These are phyloP conservation scores for Nymphalis c-album DNA, from an alignment of 2,888 invertebrate species.

Conservation along the genomic window DNA sequence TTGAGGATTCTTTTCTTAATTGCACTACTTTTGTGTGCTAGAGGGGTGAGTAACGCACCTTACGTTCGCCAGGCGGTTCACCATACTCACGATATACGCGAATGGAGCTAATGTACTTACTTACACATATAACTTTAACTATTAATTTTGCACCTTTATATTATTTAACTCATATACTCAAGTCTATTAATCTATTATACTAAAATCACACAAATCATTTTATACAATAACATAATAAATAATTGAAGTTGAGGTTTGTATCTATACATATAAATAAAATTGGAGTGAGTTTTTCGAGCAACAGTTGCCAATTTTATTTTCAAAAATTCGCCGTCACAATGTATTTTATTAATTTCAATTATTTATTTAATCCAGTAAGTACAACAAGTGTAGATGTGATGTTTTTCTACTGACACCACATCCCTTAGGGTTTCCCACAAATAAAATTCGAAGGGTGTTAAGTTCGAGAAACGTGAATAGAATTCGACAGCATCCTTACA, in stretches of 20 bases:
- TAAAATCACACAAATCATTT: too few species aligned
- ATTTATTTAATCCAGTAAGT: neutral
- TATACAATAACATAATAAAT: too few species aligned
- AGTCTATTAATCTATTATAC: too few species aligned
- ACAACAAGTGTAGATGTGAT: slow-evolving; percentile 7
- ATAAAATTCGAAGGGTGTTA: slow-evolving; percentile 14
- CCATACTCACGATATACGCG: neutral
- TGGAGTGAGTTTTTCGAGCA: too few species aligned
- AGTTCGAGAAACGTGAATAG: slow-evolving; percentile 12
- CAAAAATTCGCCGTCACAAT: too few species aligned
- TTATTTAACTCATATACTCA: too few species aligned
- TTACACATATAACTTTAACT: neutral
- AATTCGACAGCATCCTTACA: slow-evolving; percentile 5
- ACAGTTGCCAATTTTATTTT: too few species aligned
- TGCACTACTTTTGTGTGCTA: slow-evolving; percentile 30
- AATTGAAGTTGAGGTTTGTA: too few species aligned
- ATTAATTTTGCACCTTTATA: neutral
- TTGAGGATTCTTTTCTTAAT: slow-evolving; percentile 36
- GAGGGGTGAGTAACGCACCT: slow-evolving; percentile 6
- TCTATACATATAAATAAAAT: too few species aligned
- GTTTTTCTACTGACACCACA: slow-evolving; percentile 4
- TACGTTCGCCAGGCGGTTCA: neutral
- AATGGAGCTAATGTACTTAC: too few species aligned
- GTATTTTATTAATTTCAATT: neutral
- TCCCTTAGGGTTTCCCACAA: slow-evolving; percentile 7